A percentile compares a stretch with the other conserved stretches of the same genome.
Evolutionary conservation across 2,113 vertebrate genomes (phyloP).

Genomic region (Phalacrocorax pelagicus): DNA sequence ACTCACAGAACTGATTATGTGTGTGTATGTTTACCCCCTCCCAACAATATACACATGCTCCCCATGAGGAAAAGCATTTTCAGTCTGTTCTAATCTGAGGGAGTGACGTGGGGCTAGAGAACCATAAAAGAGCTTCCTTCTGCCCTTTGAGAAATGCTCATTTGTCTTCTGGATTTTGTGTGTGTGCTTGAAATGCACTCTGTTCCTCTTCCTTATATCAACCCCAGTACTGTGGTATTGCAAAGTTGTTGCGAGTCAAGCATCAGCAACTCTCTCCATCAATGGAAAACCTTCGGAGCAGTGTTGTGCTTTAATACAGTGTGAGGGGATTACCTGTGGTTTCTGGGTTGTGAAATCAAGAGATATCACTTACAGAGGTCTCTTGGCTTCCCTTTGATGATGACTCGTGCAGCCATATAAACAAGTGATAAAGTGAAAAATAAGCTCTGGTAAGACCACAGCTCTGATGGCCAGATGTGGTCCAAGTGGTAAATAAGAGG

Average conservation of each 20-base stretch:
- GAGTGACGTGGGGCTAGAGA: not conserved
- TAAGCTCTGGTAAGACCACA: not conserved
- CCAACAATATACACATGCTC: not conserved
- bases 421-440: constrained; percentile 2
- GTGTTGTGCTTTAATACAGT: not conserved
- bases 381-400: not conserved
- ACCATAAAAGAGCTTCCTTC: not conserved
- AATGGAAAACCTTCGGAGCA: not conserved
- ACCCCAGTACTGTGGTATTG: not conserved
- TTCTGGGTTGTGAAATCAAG: not conserved
- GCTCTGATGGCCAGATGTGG: not conserved
- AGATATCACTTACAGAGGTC: not conserved
- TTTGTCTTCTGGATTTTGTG: not conserved
- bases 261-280: not conserved
- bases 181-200: not conserved
- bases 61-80: not conserved
- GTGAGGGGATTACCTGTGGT: not conserved
- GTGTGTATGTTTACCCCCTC: not conserved
- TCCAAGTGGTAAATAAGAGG: not conserved
- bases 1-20: not conserved
- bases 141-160: not conserved
- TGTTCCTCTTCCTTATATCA: not conserved
- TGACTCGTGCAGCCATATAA: not conserved
- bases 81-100: not conserved
- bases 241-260: not conserved